Base-by-base conservation (phyloP, 2,797 vertebrate species). In the Sarcoramphus papa region DNA sequence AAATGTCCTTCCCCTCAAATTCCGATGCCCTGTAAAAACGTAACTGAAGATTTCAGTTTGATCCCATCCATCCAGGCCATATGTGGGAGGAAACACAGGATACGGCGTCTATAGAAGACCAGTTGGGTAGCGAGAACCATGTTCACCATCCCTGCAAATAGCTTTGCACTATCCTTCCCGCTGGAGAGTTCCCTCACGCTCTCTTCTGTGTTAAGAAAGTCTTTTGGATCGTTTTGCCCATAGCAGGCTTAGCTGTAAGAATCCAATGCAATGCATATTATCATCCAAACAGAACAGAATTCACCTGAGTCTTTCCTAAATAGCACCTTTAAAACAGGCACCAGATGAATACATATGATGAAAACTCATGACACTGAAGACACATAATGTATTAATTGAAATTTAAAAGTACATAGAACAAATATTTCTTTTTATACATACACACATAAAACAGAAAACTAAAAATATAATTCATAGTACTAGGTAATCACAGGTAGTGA, bases 281-380 rank as follows among this genome's bases (percentile, higher is more conserved):
- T 48, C 82, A 88, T 72, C 30, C 79, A 91, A 69, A 78, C 41
- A 84, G 65, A 94, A 84, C 47, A 68, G 73, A 65, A 59, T 60
- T 81, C 88, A 74, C 81, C 93, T 51, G 78, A 94, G 92, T 62
- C 57, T 93, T 85, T 80, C 85, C 78, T 92, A 83, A 93, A 53
- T 2, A 78, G 83, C 77, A 75, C 84, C 95, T 96, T 94, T 73
- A 94, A 92, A 97, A 96, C 74, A 96, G 94, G 94, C 47, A 94
- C 91, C 85, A 93, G 30, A 37, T 69, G 81, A 75, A 90, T 27
- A 68, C 50, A 48, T 28, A 31, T 33, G 70, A 57, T 96, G 78
- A 93, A 94, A 94, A 91, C 79, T 93, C 82, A n/a, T 10, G 90
- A 90, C 48, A 43, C 93, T 80, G 85, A 77, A 77, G 53, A 88